phyloP scores from a whole-genome alignment of 2,888 invertebrate species.

The Carabus problematicus region DNA sequence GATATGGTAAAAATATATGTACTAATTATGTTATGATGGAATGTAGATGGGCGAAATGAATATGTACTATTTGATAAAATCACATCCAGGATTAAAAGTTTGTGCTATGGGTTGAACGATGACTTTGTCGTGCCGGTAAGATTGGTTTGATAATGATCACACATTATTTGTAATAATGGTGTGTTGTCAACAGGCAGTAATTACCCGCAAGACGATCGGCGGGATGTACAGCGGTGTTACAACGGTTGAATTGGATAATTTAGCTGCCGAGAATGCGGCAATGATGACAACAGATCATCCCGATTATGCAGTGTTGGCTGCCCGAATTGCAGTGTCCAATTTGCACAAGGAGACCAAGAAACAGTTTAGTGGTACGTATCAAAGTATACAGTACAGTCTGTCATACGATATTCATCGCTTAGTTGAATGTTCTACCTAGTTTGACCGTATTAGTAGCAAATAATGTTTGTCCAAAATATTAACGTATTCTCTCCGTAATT shows the following conservation, averaged over 20 bases:
- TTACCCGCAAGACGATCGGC: constrained; percentile 90
- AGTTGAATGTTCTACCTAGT: too few species aligned
- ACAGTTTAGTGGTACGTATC: constrained; percentile 78
- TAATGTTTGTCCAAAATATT: not conserved
- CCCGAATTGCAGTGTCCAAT: constrained; percentile 94
- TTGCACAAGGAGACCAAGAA: constrained; percentile 98
- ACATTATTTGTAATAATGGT: constrained; percentile 18
- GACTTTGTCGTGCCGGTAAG: constrained; percentile 95
- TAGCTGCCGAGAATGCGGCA: constrained; percentile 99
- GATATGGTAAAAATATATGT: not conserved
- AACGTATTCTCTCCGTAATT: constrained; percentile 48
- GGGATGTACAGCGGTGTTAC: constrained; percentile 97
- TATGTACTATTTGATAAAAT: constrained; percentile 97
- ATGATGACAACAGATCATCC: constrained; percentile 97
- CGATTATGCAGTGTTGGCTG: constrained; percentile 91
- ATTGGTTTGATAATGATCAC: constrained; percentile 14
- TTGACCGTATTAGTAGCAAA: too few species aligned
- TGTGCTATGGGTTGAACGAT: constrained; percentile 95
- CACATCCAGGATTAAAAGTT: constrained; percentile 91
- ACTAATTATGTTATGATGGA: constrained; percentile 8
- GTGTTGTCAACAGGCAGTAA: constrained; percentile 67
- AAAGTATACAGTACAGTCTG: not conserved
- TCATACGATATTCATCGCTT: too few species aligned
- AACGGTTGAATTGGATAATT: constrained; percentile 94
- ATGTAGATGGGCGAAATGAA: constrained; percentile 85